Base-by-base conservation (phyloP, 2,113 vertebrate species). In the Tretioscincus oriximinensis region DNA sequence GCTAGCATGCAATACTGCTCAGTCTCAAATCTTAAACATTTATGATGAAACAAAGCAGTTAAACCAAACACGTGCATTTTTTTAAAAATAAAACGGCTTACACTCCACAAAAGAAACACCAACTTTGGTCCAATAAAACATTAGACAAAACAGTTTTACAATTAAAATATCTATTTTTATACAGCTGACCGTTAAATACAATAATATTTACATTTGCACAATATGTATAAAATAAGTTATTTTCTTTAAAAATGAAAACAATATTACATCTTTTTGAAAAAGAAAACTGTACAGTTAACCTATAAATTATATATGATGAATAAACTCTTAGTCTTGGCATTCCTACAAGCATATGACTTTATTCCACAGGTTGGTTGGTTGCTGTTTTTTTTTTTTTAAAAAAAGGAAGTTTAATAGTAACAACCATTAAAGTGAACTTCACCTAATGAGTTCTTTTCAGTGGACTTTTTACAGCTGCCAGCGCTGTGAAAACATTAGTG, bases 161-260 rank as follows among this genome's bases (percentile, higher is more conserved):
- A 95, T 97, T 96, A 98, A 97, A 97, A 97, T 97, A 97, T 97
- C 95, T 95, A 97, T 96, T 93, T 86, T 96, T 97, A 94, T 97
- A 97, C 97, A 98, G 96, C 93, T 95, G 96, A 97, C 96, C 94
- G 96, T 96, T 99, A 98, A 98, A 98, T 98, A 99, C 97, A 99
- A 95, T 94, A 89, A 89, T 98, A 98, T 99, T 95, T 99, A 99
- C 98, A 99, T 97, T 97, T 98, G 95, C 96, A 98, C 97, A 98
- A 92, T 97, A 97, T 97, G 95, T 99, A 99, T 97, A 99, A 99
- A 99, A 99, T 99, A 99, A 99, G 96, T 99, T 99, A 99, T 97
- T 93, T 97, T 63, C n/a, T 97, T 61, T 31, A 95, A 96, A 97
- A 97, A 97, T 96, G 95, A 98, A 97, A 94, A 97, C 95, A 96